Conservation (phyloP, 2,797 vertebrate genomes). For the Arvicola amphibius region DNA sequence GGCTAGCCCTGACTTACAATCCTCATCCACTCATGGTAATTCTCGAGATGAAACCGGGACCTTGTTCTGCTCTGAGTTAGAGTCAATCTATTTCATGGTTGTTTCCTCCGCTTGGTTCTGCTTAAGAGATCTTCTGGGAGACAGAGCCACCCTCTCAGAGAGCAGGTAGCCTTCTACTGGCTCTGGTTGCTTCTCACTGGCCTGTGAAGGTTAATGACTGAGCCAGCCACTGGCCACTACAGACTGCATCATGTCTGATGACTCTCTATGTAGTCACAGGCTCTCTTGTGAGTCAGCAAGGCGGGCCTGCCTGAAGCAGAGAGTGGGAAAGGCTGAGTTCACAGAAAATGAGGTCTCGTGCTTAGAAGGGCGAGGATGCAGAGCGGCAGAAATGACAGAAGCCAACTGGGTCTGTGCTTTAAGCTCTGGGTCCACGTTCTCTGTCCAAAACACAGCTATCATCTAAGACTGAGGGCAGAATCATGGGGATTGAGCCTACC, state of each 20-base stretch:
- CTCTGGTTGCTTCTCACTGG: background rate
- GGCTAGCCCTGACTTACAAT: background rate
- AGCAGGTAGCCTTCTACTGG: background rate
- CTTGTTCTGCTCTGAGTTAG: background rate
- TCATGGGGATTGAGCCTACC: background rate
- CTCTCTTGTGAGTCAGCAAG: background rate
- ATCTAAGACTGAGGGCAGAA: background rate
- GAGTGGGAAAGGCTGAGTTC: too few species aligned
- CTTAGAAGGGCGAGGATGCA: background rate
- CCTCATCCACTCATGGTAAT: background rate
- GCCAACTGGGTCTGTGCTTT: background rate
- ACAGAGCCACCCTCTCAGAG: background rate
- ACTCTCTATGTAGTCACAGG: background rate
- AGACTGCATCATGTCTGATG: background rate
- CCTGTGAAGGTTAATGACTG: background rate
- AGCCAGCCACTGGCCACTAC: background rate
- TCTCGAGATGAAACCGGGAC: background rate
- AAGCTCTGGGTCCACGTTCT: background rate
- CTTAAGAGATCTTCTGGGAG: background rate
- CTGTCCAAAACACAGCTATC: background rate
- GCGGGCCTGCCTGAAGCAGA: background rate
- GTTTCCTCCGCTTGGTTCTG: background rate
- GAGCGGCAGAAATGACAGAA: background rate
- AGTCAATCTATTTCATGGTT: background rate
- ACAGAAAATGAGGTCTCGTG: background rate